phyloP scores from a whole-genome alignment of 2,113 vertebrate species.

The Amphilophus citrinellus region DNA sequence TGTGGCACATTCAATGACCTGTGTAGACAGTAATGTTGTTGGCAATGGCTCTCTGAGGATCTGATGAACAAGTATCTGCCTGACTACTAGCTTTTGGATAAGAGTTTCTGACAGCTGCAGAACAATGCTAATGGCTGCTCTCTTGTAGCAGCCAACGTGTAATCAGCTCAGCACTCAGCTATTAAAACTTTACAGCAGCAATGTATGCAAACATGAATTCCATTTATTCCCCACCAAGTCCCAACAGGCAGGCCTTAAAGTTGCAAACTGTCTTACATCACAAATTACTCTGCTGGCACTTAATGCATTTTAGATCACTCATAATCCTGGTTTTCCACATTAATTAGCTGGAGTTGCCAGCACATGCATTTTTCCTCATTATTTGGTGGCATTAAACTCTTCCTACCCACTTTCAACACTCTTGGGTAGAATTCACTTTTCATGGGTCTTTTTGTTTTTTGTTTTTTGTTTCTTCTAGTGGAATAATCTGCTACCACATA shows the following conservation, averaged over 20 bases:
- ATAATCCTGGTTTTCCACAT: constrained; percentile 80
- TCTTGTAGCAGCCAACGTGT: constrained; percentile 68
- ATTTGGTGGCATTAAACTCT: constrained; percentile 72
- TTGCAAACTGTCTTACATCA: constrained; percentile 79
- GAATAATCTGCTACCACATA: constrained; percentile 19
- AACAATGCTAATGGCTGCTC: constrained; percentile 75
- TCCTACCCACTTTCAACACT: constrained; percentile 60
- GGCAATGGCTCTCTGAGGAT: constrained; percentile 63
- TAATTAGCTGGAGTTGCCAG: constrained; percentile 80
- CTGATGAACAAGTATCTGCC: constrained; percentile 53
- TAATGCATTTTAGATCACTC: constrained; percentile 82
- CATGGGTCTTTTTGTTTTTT: constrained; percentile 32
- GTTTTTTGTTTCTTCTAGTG: constrained; percentile 43
- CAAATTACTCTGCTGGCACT: constrained; percentile 74
- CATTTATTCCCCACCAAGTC: constrained; percentile 77
- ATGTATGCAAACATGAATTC: constrained; percentile 81
- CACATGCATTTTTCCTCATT: constrained; percentile 74
- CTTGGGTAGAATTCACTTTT: constrained; percentile 61
- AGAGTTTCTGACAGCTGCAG: constrained; percentile 74
- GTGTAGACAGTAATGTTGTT: constrained; percentile 70
- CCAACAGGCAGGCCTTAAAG: constrained; percentile 81
- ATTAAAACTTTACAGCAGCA: constrained; percentile 77
- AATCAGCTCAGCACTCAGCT: constrained; percentile 73
- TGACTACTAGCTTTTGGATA: constrained; percentile 65
- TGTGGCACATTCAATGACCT: constrained; percentile 72